phyloP scores from a whole-genome alignment of 2,888 invertebrate genomes.

The Prosopocoilus inquinatus region DNA sequence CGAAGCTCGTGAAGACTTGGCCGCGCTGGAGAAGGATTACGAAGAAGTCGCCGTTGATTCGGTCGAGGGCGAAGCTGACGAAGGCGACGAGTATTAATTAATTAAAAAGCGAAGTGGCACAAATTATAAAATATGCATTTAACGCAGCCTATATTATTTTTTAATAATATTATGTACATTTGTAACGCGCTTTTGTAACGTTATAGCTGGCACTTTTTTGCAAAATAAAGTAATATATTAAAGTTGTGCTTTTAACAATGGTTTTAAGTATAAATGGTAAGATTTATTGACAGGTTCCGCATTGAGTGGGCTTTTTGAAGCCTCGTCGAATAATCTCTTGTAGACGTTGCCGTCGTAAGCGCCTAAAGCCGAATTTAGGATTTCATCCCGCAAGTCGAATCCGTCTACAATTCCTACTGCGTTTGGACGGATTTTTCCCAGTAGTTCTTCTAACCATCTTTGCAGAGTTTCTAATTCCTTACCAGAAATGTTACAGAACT shows the following conservation, averaged over 20 bases:
- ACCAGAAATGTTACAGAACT: conserved; percentile 63
- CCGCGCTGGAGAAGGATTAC: conserved; percentile 76
- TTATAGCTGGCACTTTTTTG: no score
- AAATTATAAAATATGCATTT: no score
- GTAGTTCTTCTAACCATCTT: conserved; percentile 65
- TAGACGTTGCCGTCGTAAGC: conserved; percentile 83
- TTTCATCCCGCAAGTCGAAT: conserved; percentile 80
- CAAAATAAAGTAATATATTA: no score
- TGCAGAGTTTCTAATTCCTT: conserved; percentile 60
- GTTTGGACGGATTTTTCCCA: conserved; percentile 75
- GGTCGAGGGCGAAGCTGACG: conserved; percentile 56
- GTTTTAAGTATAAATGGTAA: conserved; percentile 72
- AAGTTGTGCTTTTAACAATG: conserved; percentile 61
- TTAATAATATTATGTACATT: no score
- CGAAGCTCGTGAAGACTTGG: conserved; percentile 84
- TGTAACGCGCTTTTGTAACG: no score
- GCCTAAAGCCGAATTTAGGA: conserved; percentile 73
- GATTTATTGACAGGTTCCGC: conserved; percentile 74
- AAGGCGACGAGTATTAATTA: conserved; percentile 65
- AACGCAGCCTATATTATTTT: no score
- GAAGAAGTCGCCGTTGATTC: conserved; percentile 78
- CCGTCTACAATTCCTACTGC: conserved; percentile 89
- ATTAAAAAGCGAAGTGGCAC: no score
- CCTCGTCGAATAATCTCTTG: conserved; percentile 74
- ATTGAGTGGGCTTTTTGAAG: conserved; percentile 79